A percentile compares a stretch with the other conserved stretches of the same genome.
Evolutionary conservation across 2,113 vertebrate species (phyloP).

Genomic region (Actenoides hombroni): DNA sequence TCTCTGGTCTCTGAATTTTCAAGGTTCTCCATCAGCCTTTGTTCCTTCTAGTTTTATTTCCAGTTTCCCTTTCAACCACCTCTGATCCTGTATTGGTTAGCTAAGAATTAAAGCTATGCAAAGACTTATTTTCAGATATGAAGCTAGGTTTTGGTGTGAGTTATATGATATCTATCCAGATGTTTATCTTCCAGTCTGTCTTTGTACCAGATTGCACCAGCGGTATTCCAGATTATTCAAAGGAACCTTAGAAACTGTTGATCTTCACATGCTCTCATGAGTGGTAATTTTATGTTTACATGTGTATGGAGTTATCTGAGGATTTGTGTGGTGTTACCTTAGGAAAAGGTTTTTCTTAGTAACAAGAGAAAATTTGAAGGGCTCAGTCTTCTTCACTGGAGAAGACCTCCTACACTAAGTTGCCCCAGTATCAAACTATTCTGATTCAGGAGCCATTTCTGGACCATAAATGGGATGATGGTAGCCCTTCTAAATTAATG

Average conservation of each 20-base stretch:
- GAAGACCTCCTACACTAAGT: not conserved
- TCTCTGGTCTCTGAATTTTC: not conserved
- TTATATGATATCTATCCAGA: not conserved
- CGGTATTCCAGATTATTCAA: not conserved
- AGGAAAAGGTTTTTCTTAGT: not conserved
- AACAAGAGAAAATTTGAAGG: not conserved
- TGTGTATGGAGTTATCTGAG: not conserved
- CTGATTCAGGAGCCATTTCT: not conserved
- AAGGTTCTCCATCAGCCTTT: not conserved
- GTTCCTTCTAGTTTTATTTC: not conserved
- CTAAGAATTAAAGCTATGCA: not conserved
- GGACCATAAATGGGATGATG: not conserved
- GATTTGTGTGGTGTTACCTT: not conserved
- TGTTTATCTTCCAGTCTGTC: not conserved
- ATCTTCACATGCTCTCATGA: not conserved
- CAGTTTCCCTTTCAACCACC: not conserved
- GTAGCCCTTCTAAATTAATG: not conserved
- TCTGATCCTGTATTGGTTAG: not conserved
- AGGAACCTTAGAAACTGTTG: not conserved
- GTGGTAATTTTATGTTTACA: not conserved
- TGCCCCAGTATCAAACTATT: not conserved
- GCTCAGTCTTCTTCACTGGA: not conserved
- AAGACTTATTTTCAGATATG: not conserved
- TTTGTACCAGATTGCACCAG: not conserved
- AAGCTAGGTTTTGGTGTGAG: accelerated